Evolutionary conservation across 2,113 vertebrate genomes (phyloP).

Genomic region (Edolisoma coerulescens): DNA sequence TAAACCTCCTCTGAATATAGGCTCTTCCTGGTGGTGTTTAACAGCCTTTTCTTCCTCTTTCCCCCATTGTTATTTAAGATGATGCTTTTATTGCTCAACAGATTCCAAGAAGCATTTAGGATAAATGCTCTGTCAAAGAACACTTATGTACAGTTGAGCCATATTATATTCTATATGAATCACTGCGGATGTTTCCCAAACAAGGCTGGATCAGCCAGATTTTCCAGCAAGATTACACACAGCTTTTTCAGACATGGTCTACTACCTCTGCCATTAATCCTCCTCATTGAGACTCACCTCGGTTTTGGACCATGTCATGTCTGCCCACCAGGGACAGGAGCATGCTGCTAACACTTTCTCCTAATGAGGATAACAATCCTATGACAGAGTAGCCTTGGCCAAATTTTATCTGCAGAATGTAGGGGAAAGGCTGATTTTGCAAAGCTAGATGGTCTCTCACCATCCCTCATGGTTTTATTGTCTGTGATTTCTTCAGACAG

Average conservation of each 20-base stretch:
- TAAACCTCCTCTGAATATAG: neutral
- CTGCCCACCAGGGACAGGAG: conserved; percentile 6
- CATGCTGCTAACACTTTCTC: conserved; percentile 32
- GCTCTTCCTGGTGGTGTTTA: neutral
- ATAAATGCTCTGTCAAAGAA: conserved; percentile 50
- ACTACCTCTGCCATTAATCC: neutral
- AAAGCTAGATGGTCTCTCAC: neutral
- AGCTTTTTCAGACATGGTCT: conserved; percentile 24
- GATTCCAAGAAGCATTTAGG: conserved; percentile 40
- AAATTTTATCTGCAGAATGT: conserved; percentile 7
- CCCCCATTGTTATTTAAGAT: conserved; percentile 11
- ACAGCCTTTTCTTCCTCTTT: conserved; percentile 7
- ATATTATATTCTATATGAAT: conserved; percentile 28
- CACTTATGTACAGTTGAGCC: conserved; percentile 19
- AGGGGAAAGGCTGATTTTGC: neutral
- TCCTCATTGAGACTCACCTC: neutral
- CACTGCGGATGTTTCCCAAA: neutral
- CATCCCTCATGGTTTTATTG: neutral
- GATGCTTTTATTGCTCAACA: conserved; percentile 28
- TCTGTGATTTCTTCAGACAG: neutral
- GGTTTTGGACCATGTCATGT: neutral
- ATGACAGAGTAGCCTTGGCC: neutral
- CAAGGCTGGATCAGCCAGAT: conserved; percentile 28
- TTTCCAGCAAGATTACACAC: conserved; percentile 16
- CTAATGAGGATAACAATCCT: conserved; percentile 18